Evolutionary conservation across 1,140 invertebrate genomes (phyloP).

Genomic region (Rhyzopertha dominica): DNA sequence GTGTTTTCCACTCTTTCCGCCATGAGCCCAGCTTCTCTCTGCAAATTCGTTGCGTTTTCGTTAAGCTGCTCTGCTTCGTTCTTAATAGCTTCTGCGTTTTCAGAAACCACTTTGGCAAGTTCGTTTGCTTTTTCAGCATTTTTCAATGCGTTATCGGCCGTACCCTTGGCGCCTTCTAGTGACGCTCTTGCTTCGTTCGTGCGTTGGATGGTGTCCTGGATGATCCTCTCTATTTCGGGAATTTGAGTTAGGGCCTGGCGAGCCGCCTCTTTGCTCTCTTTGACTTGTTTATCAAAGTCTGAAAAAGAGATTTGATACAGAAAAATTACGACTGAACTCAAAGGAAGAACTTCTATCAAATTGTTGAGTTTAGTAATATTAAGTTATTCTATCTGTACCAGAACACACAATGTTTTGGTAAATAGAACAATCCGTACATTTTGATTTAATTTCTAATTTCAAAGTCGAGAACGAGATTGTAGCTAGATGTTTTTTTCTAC

Average conservation of each 20-base stretch:
- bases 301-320: slow-evolving; percentile 28
- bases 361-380: too few species aligned
- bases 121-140: slow-evolving; percentile 71
- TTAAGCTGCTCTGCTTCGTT: slow-evolving; percentile 72
- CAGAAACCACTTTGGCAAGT: slow-evolving; percentile 65
- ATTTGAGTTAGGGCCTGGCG: slow-evolving; percentile 58
- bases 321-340: too few species aligned
- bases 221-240: slow-evolving; percentile 51
- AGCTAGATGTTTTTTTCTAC: too few species aligned
- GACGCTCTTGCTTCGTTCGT: slow-evolving; percentile 66
- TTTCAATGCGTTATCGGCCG: slow-evolving; percentile 69
- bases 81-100: slow-evolving; percentile 71
- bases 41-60: slow-evolving; percentile 64
- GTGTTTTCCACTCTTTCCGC: slow-evolving; percentile 66
- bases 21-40: slow-evolving; percentile 72
- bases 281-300: slow-evolving; percentile 88
- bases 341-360: too few species aligned
- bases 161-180: slow-evolving; percentile 66
- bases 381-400: too few species aligned
- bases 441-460: too few species aligned
- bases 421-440: too few species aligned
- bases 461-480: too few species aligned
- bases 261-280: slow-evolving; percentile 67
- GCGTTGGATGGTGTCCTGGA: slow-evolving; percentile 54
- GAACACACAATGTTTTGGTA: too few species aligned